Evolutionary conservation across 2,888 invertebrate genomes (phyloP).

Genomic region (Lordiphosa andalusiaca): DNA sequence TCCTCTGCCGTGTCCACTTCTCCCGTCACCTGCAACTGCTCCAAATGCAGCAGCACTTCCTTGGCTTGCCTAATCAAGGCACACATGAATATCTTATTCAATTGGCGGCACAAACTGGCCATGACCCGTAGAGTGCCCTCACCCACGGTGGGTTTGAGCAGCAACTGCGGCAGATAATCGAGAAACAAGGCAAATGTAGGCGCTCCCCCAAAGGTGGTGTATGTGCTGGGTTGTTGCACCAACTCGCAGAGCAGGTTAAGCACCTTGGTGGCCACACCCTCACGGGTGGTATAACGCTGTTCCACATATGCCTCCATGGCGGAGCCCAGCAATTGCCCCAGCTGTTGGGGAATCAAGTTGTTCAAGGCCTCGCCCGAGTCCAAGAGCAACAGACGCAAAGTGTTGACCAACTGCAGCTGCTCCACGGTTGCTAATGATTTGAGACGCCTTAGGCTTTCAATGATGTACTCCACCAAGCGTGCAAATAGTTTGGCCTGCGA

Average conservation of each 20-base stretch:
- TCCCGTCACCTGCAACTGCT: constrained; percentile 77
- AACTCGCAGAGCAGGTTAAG: constrained; percentile 81
- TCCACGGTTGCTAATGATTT: constrained; percentile 41
- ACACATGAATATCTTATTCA: constrained; percentile 81
- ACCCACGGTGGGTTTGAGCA: constrained; percentile 82
- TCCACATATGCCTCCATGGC: constrained; percentile 66
- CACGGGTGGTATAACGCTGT: constrained; percentile 60
- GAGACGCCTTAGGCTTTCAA: constrained; percentile 38
- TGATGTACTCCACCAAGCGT: constrained; percentile 40
- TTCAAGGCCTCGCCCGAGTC: constrained; percentile 58
- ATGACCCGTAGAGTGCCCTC: constrained; percentile 82
- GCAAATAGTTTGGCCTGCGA: constrained; percentile 34
- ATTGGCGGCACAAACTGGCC: constrained; percentile 83
- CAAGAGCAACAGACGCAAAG: constrained; percentile 62
- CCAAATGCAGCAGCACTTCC: constrained; percentile 80
- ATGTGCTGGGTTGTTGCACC: constrained; percentile 79
- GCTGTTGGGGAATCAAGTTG: constrained; percentile 48
- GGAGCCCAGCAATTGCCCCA: constrained; percentile 66
- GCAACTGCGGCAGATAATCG: constrained; percentile 82
- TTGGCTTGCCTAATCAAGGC: constrained; percentile 80
- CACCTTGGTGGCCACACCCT: constrained; percentile 77
- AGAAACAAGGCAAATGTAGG: constrained; percentile 82
- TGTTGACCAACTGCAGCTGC: constrained; percentile 58
- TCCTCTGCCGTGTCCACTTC: constrained; percentile 10
- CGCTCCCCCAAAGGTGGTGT: constrained; percentile 70